Evolutionary conservation across 2,797 vertebrate species (phyloP), one percentile per base, ranked within the genome.

Genomic region (Synanceia verrucosa): DNA sequence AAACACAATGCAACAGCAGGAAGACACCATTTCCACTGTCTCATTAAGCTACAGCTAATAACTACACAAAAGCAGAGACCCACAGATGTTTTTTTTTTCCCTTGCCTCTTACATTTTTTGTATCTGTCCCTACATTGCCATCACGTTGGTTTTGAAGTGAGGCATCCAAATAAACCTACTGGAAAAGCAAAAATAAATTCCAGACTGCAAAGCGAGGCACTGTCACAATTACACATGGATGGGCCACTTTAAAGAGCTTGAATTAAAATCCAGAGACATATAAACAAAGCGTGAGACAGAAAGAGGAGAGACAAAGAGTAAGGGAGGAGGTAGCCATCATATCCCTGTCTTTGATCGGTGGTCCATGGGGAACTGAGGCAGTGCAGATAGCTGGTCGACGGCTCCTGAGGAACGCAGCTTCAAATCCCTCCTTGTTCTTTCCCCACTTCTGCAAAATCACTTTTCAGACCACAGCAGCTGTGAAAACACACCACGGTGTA

Each of bases 321-420:
- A 65, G 28, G 48, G 65, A 81, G 57, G 66, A 81, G 84, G 79
- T 85, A 76, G 81, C 52, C 65, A 36, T 88, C 69, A 21, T 73
- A 81, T 72, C 73, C 74, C 76, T 83, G 65, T 73, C 91, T 93
- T 93, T 94, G 89, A 93, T 94, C 91, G 86, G 73, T 82, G 86
- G 88, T 73, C 89, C 89, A 83, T 90, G 75, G 88, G 79, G 76
- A 84, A 73, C 67, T 4, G 76, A 76, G 77, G 58, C 82, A 52
- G 76, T 58, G 70, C 76, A 65, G 82, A 85, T 73, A 82, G 66
- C 85, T 88, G 88, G 76, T 89, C 84, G 82, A 88, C 65, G 77
- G 78, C 86, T 90, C 74, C 74, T 64, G 55, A 86, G 85, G 87
- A 93, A 89, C 85, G 73, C 75, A 55, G 84, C 78, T 78, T 91